Base-by-base conservation (phyloP, 1,140 invertebrate genomes). In the Coenobita brevimanus region DNA sequence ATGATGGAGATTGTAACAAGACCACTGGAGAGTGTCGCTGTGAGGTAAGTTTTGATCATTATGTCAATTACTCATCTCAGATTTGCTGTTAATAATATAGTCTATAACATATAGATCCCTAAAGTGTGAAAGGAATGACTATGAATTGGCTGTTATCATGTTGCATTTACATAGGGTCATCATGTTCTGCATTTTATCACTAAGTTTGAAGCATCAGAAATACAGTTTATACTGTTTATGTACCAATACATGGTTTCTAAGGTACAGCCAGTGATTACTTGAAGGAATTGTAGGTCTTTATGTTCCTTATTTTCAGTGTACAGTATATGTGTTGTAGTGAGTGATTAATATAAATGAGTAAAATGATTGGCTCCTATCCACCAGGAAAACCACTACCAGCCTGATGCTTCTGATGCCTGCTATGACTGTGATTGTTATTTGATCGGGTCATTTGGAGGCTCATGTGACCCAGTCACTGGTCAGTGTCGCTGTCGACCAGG, bases 1-100 rank as follows among this genome's bases (percentile, higher is more conserved):
- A 98, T 91, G 96, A 98, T 92, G 95, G 97, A 0, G 95, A 97
- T 91, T 99, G 99, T 93, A 96, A 99, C 92, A 97, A 97, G 91
- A 95, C 94, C 0, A 98, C 95, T 15, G 98, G 99, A 0, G 95
- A 96, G 89, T 99, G 98, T 91, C 95, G 95, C 89, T 99, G 98
- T 93, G 97, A 96, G 93, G 94, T 94, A 78, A 83, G 57, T 50
- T 78, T n/a, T n/a, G n/a, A n/a, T n/a, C n/a, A n/a, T n/a, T n/a
- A n/a, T n/a, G n/a, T n/a, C n/a, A n/a, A n/a, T n/a, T n/a, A n/a
- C n/a, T n/a, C n/a, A n/a, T 81, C 6, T 57, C 3, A 17, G 50
- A n/a, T 67, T 67, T 17, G 10, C n/a, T 69, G 36, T 10, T 54
- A 21, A 10, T 71, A 76, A 17, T 83, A 17, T 76, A 1, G 21